These are phyloP conservation scores for Pseudocheirus occidentalis DNA, from an alignment of 2,797 vertebrate genomes.

Conservation along the genomic window DNA sequence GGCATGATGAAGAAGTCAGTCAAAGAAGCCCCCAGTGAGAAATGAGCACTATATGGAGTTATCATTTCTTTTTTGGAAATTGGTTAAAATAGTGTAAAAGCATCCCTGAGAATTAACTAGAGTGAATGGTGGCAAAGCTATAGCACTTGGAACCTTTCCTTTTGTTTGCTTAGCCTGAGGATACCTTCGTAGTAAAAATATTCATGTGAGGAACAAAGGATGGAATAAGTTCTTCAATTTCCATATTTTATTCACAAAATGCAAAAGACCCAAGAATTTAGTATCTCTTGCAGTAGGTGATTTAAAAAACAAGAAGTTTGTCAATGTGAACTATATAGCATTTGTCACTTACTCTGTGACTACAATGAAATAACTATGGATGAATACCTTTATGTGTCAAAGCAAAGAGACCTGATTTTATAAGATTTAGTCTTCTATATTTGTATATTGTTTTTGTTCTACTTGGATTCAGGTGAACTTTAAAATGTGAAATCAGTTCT, in stretches of 20 bases:
- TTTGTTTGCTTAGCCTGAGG: neutral
- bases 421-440: constrained; percentile 70
- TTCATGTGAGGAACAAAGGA: neutral
- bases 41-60: neutral
- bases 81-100: neutral
- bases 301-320: constrained; percentile 9
- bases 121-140: neutral
- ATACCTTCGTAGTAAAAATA: neutral
- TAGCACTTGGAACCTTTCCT: neutral
- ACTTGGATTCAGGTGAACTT: constrained; percentile 76
- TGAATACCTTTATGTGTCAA: constrained; percentile 37
- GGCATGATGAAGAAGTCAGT: neutral
- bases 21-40: neutral
- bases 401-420: constrained; percentile 68
- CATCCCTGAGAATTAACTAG: neutral
- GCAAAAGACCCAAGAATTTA: neutral
- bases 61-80: neutral
- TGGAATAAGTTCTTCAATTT: constrained; percentile 9
- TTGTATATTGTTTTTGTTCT: constrained; percentile 79
- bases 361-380: constrained; percentile 46
- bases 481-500: constrained; percentile 77
- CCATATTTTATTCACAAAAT: neutral
- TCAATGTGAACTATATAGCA: constrained; percentile 10
- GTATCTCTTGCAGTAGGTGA: neutral
- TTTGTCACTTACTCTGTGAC: constrained; percentile 58